Evolutionary conservation across 2,797 vertebrate species (phyloP).

Genomic region (Phrynocephalus guinanensis): DNA sequence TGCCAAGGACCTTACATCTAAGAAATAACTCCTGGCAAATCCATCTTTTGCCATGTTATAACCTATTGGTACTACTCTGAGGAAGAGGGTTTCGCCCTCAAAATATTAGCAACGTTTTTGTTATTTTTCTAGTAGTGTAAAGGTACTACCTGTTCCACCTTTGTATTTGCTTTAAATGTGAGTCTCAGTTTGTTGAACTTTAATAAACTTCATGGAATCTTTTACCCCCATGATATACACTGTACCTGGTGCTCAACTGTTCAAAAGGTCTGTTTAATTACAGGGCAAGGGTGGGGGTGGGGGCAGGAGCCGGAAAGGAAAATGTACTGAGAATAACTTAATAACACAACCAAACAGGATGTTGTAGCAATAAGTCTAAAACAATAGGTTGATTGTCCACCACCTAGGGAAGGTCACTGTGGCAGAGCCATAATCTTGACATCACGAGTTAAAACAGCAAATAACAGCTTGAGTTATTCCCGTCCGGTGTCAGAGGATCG

Average conservation of each 20-base stretch:
- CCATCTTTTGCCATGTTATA: too few species aligned
- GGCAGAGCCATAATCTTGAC: conserved; percentile 21
- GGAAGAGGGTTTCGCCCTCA: too few species aligned
- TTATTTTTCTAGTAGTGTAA: too few species aligned
- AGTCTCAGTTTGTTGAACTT: not conserved
- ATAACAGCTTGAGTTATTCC: conserved; percentile 28
- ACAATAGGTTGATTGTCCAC: conserved; percentile 51
- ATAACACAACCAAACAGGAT: not conserved
- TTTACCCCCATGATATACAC: conserved; percentile 16
- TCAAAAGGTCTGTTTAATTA: conserved; percentile 43
- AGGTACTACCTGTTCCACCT: too few species aligned
- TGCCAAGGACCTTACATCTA: too few species aligned
- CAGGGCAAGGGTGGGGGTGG: not conserved
- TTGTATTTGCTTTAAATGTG: not conserved
- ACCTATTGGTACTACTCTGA: too few species aligned
- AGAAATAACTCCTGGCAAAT: too few species aligned
- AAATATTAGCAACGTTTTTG: too few species aligned
- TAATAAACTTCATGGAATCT: not conserved
- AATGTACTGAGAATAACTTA: not conserved
- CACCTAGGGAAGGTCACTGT: conserved; percentile 15
- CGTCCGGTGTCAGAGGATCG: conserved; percentile 17
- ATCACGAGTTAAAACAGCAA: conserved; percentile 18
- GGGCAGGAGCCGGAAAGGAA: not conserved
- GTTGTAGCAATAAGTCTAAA: conserved; percentile 12
- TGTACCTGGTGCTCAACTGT: conserved; percentile 12